A percentile compares a stretch with the other conserved stretches of the same genome.
phyloP scores from a whole-genome alignment of 2,888 invertebrate species.

The Therioaphis trifolii region DNA sequence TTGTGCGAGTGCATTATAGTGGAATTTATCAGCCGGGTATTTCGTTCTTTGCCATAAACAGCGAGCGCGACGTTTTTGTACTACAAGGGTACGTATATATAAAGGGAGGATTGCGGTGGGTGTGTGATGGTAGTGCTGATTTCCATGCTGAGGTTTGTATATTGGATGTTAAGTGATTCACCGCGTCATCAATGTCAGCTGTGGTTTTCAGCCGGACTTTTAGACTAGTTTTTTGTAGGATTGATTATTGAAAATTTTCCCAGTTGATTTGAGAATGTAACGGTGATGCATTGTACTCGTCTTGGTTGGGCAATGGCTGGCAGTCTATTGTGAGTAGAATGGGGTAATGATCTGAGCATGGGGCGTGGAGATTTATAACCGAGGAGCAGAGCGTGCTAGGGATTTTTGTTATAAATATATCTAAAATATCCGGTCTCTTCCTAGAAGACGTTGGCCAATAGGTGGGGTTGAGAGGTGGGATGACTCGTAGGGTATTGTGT shows the following conservation, averaged over 20 bases:
- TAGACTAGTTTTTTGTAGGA: conserved; percentile 2
- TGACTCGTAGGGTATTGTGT: too few relatives aligned
- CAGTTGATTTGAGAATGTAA: conserved; percentile 8
- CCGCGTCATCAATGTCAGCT: neutral
- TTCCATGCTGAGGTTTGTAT: conserved; percentile 25
- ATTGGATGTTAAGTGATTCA: conserved; percentile 5
- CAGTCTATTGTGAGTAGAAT: conserved; percentile 5
- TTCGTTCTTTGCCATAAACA: too few relatives aligned
- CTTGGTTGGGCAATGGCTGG: neutral
- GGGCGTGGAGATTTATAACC: neutral
- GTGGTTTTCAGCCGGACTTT: neutral
- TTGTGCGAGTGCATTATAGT: too few relatives aligned
- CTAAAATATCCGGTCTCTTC: too few relatives aligned
- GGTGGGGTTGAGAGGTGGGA: too few relatives aligned
- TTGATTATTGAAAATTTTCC: neutral
- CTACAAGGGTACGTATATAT: too few relatives aligned
- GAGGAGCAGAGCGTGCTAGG: neutral
- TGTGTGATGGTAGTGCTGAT: neutral
- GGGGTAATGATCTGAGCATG: neutral
- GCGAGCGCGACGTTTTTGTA: too few relatives aligned
- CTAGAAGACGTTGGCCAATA: too few relatives aligned
- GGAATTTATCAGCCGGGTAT: too few relatives aligned
- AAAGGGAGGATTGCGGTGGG: too few relatives aligned
- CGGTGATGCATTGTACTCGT: neutral
- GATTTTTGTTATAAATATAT: too few relatives aligned